Base-by-base conservation (phyloP, 2,888 invertebrate species). In the Rapana venosa region DNA sequence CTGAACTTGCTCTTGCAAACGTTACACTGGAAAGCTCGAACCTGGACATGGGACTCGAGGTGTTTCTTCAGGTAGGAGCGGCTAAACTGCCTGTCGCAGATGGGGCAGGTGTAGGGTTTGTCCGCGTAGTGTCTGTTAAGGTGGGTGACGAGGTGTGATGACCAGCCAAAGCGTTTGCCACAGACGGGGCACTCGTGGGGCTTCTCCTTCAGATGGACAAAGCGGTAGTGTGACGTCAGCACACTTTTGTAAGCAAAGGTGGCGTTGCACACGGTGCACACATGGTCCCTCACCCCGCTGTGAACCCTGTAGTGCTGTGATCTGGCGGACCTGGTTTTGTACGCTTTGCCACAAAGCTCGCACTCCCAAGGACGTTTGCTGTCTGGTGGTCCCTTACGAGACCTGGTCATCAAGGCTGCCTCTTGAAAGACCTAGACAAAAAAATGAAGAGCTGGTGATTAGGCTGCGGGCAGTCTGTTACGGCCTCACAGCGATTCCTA, bases 201-300 rank as follows among this genome's bases (percentile, higher is more conserved):
- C 32, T 74, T 87, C 87, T 87, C 87, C n/a, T 66, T 66, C 26
- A 17, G n/a, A 20, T 87, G 87, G 15, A 74, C 74, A n/a, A 86
- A 86, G 8, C 87, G 70, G 4, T 74, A 20, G 74, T 88, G 88
- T 0, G 81, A n/a, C 0, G 81, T 88, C 56, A 88, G 36, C 17
- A 61, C 36, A 26, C 88, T 88, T 26, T 88, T 88, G 83, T 88
- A 88, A 32, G 79, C 32, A n/a, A 88, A 88, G 15, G 5, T 20
- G 0, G 58, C 58, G 22, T 66, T n/a, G 66, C 88, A 88, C 35
- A 81, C n/a, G 26, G 22, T 36, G 83, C 88, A 88, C 30, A n/a
- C 30, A 22, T 88, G 83, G n/a, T 88, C 88, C 35, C 79, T 47
- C 0, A 83, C 13, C 11, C 88, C 88, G n/a, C 26, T 58, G 66